Evolutionary conservation across 2,888 invertebrate species (phyloP), one percentile per base, ranked within the genome.

Genomic region (Eudasyphora cyanicolor): DNA sequence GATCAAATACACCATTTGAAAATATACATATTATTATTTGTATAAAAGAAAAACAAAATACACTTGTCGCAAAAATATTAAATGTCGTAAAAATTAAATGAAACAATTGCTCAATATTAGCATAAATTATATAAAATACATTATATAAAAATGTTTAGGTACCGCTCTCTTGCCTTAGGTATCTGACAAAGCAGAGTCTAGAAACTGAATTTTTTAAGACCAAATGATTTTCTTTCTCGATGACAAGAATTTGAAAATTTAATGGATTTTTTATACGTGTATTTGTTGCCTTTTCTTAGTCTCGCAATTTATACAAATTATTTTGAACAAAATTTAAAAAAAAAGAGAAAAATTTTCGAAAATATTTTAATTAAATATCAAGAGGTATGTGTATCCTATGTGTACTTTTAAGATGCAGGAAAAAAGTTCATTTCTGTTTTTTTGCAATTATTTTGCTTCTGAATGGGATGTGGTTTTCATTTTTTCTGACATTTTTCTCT

Each of bases 221-320:
- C 57, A 54, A 57, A 57, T 57, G 27, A 27, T 24, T 19, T 6
- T 38, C 38, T 8, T 6, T 54, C 54, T n/a, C n/a, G n/a, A n/a
- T n/a, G n/a, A 27, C 27, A 57, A 57, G 57, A 14, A 57, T 24
- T 54, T 57, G 10, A 24, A 27, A 24, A 10, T 24, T 54, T 19
- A 24, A 24, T 27, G 27, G 27, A 24, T 57, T 24, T 12, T 27
- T 27, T 2, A 5, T 12, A 17, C 4, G 12, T 19, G 2, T 49
- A 2, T n/a, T 10, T 35, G 2, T 17, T 12, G 10, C 17, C 19
- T 10, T 57, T 49, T 29, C 10, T 57, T 73, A 27, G 62, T 76
- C 27, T 32, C 74, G 79, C 83, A 80, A 83, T 83, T 80, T 83
- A 77, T 83, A 80, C 83, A 83, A 79, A 80, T 83, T 83, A 80